Evolutionary conservation across 2,888 invertebrate genomes (phyloP).

Genomic region (Criorhina ranunculi): DNA sequence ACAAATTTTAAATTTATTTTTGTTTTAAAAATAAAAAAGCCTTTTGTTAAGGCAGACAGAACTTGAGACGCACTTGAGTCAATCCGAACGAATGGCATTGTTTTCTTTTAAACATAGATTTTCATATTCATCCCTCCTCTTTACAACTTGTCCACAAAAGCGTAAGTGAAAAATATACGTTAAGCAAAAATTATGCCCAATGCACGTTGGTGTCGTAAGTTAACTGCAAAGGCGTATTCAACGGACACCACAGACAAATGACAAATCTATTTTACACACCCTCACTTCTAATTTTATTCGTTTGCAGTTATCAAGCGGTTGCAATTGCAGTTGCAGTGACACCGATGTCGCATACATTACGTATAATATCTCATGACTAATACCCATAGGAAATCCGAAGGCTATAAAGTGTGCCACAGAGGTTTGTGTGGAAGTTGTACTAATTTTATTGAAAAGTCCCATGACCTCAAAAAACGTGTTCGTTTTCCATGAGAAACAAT

Average conservation of each 20-base stretch:
- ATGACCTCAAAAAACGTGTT: conserved; percentile 25
- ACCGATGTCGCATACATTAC: conserved; percentile 23
- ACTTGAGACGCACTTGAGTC: neutral
- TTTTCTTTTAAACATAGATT: neutral
- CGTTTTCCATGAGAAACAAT: conserved; percentile 17
- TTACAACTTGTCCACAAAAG: neutral
- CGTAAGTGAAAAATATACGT: neutral
- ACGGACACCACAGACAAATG: conserved; percentile 17
- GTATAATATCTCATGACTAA: conserved; percentile 16
- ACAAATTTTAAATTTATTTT: too few relatives aligned
- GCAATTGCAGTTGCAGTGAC: conserved; percentile 10
- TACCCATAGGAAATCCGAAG: conserved; percentile 1
- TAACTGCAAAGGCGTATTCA: conserved; percentile 7
- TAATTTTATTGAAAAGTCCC: neutral
- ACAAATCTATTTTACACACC: conserved; percentile 46
- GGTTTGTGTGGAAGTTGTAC: neutral
- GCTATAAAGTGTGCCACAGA: neutral
- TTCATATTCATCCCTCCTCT: neutral
- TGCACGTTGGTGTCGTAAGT: conserved; percentile 20
- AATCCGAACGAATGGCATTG: neutral
- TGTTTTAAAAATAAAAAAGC: too few relatives aligned
- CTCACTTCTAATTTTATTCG: conserved; percentile 22
- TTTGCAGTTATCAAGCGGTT: conserved; percentile 14
- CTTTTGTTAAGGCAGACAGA: too few relatives aligned
- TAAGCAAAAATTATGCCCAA: conserved; percentile 10